Conservation (phyloP, 2,797 vertebrate species). For the Silurus aristotelis region DNA sequence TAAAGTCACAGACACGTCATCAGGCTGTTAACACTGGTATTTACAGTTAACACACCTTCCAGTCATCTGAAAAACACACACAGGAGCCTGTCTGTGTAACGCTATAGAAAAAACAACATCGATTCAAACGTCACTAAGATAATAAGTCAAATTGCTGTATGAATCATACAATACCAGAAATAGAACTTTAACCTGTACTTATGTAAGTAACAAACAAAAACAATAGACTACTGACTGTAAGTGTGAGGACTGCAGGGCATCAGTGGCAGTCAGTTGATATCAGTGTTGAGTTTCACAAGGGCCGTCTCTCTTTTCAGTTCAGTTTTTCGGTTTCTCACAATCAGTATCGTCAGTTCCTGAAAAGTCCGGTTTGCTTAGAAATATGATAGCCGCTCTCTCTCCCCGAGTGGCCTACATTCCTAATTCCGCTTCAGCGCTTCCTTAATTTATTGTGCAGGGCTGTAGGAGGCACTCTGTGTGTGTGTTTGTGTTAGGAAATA, state of each 20-base stretch:
- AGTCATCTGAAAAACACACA: background rate
- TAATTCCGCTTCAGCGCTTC: background rate
- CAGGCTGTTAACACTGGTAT: background rate
- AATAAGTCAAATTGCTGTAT: background rate
- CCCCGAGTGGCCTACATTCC: background rate
- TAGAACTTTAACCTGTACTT: too few relatives aligned
- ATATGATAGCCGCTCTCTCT: background rate
- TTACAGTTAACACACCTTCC: constrained; percentile 18
- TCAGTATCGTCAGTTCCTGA: background rate
- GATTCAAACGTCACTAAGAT: background rate
- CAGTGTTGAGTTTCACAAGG: background rate
- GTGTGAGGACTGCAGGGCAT: background rate
- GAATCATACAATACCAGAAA: background rate
- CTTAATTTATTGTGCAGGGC: background rate
- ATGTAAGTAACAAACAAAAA: too few relatives aligned
- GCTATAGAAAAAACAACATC: background rate
- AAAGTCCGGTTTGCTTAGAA: background rate
- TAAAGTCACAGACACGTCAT: background rate
- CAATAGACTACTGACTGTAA: too few relatives aligned
- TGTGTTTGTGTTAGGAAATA: background rate
- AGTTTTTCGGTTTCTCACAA: background rate
- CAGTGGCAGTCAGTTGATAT: background rate
- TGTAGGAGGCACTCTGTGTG: background rate
- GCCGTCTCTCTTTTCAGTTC: background rate
- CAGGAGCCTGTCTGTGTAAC: background rate